phyloP scores from a whole-genome alignment of 1,140 invertebrate species.

The Mercenaria mercenaria region DNA sequence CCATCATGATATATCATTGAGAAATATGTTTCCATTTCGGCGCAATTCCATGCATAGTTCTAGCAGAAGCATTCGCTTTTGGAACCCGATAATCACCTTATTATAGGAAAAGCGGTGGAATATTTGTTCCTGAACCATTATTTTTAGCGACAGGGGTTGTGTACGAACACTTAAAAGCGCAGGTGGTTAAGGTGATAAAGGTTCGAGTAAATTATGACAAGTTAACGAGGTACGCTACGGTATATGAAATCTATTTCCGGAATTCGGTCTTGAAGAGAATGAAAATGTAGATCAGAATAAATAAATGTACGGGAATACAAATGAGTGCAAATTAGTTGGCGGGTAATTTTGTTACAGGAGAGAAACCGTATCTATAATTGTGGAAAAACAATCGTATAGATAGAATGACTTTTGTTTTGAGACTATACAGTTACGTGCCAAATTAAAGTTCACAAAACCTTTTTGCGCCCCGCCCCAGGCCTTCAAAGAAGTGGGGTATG shows the following conservation, averaged over 20 bases:
- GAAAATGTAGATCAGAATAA: neutral
- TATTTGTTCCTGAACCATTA: neutral
- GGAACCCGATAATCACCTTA: neutral
- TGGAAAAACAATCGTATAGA: too few relatives aligned
- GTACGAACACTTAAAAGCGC: neutral
- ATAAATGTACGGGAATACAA: too few relatives aligned
- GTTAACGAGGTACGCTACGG: neutral
- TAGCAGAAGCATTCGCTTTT: neutral
- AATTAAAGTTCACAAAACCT: too few relatives aligned
- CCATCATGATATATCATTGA: neutral
- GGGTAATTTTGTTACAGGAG: too few relatives aligned
- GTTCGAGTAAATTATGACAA: slow-evolving; percentile 16
- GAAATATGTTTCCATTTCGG: neutral
- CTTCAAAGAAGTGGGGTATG: too few relatives aligned
- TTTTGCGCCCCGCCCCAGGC: too few relatives aligned
- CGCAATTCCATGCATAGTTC: slow-evolving; percentile 17
- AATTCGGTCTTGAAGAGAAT: neutral
- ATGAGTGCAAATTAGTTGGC: too few relatives aligned
- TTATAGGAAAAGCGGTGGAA: neutral
- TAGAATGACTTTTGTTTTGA: too few relatives aligned
- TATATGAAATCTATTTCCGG: slow-evolving; percentile 22
- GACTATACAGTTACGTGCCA: too few relatives aligned
- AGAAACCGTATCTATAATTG: too few relatives aligned
- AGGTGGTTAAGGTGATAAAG: neutral
- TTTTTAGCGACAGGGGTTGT: neutral